Conservation (phyloP, 2,888 invertebrate genomes). For the Hyalella azteca region DNA sequence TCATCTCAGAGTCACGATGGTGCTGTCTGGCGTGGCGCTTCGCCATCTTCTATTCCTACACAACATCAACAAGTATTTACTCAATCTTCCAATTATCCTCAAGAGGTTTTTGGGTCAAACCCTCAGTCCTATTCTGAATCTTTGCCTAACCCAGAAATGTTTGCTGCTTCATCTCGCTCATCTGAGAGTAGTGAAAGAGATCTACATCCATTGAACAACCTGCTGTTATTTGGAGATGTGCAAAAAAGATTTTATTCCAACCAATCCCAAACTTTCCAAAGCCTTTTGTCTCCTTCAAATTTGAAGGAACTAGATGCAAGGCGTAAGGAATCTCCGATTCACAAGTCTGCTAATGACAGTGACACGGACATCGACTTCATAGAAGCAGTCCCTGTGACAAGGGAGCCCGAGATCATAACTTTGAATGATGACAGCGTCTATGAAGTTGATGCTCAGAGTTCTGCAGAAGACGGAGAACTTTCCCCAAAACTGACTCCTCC, state of each 20-base stretch:
- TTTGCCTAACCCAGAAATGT: not conserved
- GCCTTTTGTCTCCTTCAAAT: too few relatives aligned
- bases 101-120: not conserved
- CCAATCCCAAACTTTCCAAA: too few relatives aligned
- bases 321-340: too few relatives aligned
- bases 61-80: not conserved
- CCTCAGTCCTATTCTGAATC: not conserved
- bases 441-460: not conserved
- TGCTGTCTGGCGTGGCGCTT: too few relatives aligned
- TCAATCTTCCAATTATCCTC: not conserved
- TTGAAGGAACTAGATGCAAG: not conserved
- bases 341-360: too few relatives aligned
- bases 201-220: too few relatives aligned
- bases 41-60: too few relatives aligned
- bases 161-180: not conserved
- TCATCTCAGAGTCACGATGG: too few relatives aligned
- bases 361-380: constrained; percentile 11
- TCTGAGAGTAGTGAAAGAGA: too few relatives aligned
- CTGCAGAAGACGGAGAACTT: constrained; percentile 1
- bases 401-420: not conserved
- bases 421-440: constrained; percentile 12
- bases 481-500: not conserved
- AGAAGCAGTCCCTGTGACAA: not conserved
- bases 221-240: too few relatives aligned
- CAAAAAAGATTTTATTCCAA: not conserved